phyloP scores from a whole-genome alignment of 1,140 invertebrate species.

The Lepidostoma basale region DNA sequence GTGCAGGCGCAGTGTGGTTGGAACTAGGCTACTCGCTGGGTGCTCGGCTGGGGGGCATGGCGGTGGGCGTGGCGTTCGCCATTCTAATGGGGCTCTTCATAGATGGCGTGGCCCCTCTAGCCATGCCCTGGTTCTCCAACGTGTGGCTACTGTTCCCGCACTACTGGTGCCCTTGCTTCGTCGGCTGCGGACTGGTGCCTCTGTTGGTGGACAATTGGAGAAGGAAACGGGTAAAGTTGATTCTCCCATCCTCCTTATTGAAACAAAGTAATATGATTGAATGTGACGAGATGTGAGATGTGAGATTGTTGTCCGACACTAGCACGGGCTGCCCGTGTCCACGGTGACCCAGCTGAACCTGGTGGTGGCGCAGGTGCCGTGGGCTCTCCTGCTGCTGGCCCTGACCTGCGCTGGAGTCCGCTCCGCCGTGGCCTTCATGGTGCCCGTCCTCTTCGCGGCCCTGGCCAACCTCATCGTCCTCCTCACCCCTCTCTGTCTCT shows the following conservation, averaged over 20 bases:
- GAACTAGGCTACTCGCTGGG: slow-evolving; percentile 19
- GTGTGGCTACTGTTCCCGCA: slow-evolving; percentile 38
- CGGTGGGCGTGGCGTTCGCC: neutral
- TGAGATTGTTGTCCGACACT: neutral
- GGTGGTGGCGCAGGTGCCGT: slow-evolving; percentile 27
- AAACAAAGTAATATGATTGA: neutral
- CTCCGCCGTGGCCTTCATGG: slow-evolving; percentile 17
- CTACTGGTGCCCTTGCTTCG: slow-evolving; percentile 36
- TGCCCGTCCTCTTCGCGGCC: slow-evolving; percentile 28
- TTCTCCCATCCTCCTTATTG: neutral
- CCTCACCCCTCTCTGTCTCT: slow-evolving; percentile 29
- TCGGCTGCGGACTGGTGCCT: slow-evolving; percentile 10
- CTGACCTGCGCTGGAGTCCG: slow-evolving; percentile 21
- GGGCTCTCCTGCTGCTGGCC: slow-evolving; percentile 16
- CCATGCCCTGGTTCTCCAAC: slow-evolving; percentile 36
- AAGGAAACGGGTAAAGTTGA: slow-evolving; percentile 13
- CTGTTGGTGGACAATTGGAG: slow-evolving; percentile 30
- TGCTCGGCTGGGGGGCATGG: slow-evolving; percentile 16
- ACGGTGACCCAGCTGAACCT: slow-evolving; percentile 34
- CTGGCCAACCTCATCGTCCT: slow-evolving; percentile 29
- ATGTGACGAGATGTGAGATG: neutral
- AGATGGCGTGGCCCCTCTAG: slow-evolving; percentile 23
- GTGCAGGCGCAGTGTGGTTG: slow-evolving; percentile 6
- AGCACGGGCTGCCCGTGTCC: slow-evolving; percentile 22
- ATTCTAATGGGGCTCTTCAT: slow-evolving; percentile 14